Evolutionary conservation across 2,113 vertebrate species (phyloP).

Genomic region (Ardeotis arabs): DNA sequence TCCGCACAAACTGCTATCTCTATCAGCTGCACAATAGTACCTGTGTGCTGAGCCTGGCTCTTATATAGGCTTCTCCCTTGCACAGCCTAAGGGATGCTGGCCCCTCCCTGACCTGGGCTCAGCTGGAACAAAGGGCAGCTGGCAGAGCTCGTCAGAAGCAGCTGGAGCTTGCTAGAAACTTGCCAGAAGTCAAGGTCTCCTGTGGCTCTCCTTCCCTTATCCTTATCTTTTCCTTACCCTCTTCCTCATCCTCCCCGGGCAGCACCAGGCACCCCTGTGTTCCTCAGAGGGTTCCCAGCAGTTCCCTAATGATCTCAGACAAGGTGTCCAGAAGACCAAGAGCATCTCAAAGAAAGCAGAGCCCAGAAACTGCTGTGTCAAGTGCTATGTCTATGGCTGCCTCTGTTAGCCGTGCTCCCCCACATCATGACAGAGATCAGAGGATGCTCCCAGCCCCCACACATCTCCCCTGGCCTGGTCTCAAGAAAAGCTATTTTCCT

Average conservation of each 20-base stretch:
- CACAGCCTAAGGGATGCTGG: background rate
- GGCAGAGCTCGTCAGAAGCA: background rate
- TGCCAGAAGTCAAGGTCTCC: background rate
- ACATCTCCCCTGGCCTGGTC: background rate
- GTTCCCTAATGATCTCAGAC: background rate
- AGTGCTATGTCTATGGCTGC: background rate
- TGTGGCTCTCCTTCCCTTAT: background rate
- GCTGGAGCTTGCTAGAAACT: background rate
- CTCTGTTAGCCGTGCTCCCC: background rate
- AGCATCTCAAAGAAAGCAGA: background rate
- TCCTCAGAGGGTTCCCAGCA: background rate
- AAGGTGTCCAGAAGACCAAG: background rate
- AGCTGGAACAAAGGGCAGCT: background rate
- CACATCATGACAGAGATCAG: fast-evolving
- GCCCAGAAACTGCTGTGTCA: background rate
- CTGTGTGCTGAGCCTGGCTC: background rate
- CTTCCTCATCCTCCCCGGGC: background rate
- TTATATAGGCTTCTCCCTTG: background rate
- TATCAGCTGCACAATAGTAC: background rate
- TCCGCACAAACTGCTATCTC: background rate
- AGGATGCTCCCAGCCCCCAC: background rate
- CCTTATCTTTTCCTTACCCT: background rate
- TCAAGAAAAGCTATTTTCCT: background rate
- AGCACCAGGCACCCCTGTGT: background rate
- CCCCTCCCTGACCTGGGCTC: background rate